Evolutionary conservation across 2,113 vertebrate genomes (phyloP).

Genomic region (Leptosomus discolor): DNA sequence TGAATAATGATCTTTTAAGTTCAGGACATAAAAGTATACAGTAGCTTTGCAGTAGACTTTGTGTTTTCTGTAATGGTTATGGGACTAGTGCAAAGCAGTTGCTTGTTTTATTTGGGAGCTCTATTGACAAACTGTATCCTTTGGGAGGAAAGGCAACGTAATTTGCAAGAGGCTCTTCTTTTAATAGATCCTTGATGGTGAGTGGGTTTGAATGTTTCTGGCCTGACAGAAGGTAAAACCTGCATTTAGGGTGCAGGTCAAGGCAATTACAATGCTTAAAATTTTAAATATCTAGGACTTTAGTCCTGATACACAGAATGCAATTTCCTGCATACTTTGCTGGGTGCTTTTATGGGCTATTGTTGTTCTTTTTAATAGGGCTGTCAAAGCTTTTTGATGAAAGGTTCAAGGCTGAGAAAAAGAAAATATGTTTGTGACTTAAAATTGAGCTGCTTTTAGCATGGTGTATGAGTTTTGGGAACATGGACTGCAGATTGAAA

Average conservation of each 20-base stretch:
- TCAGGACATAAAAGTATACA: accelerated
- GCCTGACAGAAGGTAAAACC: neutral
- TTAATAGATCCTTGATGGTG: neutral
- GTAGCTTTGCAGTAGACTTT: neutral
- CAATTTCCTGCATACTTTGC: neutral
- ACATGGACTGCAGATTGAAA: neutral
- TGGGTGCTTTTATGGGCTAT: neutral
- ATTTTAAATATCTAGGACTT: neutral
- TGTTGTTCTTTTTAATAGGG: neutral
- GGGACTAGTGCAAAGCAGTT: neutral
- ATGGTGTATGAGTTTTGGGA: neutral
- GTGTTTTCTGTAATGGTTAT: neutral
- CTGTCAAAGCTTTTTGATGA: neutral
- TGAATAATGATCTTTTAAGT: neutral
- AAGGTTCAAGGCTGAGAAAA: neutral
- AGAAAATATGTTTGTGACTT: neutral
- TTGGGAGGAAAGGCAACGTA: neutral
- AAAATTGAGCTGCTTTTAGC: neutral
- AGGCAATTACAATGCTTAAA: neutral
- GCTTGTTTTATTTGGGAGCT: neutral
- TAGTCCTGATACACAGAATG: neutral
- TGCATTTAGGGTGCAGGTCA: neutral
- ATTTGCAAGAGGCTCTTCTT: neutral
- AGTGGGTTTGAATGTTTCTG: neutral
- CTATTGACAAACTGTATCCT: neutral